Percentiles rank a stretch among this genome's conserved stretches.
Evolutionary conservation across 2,113 vertebrate genomes (phyloP).

Genomic region (Lates calcarifer): DNA sequence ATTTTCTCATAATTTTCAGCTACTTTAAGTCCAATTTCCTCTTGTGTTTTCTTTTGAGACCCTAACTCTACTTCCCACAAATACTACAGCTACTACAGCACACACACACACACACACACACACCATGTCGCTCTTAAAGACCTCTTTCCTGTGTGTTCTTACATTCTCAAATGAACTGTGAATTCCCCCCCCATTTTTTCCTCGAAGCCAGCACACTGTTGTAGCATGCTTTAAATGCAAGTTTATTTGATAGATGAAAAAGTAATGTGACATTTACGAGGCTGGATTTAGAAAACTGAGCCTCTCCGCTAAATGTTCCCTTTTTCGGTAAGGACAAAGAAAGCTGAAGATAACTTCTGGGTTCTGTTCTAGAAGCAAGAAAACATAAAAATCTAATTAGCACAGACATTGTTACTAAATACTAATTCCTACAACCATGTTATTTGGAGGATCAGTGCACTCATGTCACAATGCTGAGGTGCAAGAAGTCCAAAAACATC

Average conservation of each 20-base stretch:
- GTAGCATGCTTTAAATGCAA: background rate
- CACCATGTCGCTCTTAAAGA: slow-evolving; percentile 22
- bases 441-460: background rate
- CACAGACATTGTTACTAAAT: background rate
- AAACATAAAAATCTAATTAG: slow-evolving; percentile 2
- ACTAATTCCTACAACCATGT: background rate
- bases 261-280: slow-evolving; percentile 61
- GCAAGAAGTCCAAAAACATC: background rate
- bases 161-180: background rate
- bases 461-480: background rate
- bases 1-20: slow-evolving; percentile 8
- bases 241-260: slow-evolving; percentile 44
- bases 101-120: slow-evolving; percentile 11
- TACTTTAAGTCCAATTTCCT: slow-evolving; percentile 28
- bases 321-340: slow-evolving; percentile 56
- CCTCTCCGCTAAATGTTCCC: slow-evolving; percentile 42
- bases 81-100: background rate
- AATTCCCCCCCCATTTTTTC: slow-evolving; percentile 7
- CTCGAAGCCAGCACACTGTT: background rate
- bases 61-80: background rate
- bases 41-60: slow-evolving; percentile 18
- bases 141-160: slow-evolving; percentile 45
- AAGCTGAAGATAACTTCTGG: background rate
- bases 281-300: slow-evolving; percentile 42
- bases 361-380: background rate